Conservation (phyloP, 2,797 vertebrate species). For the Gastrophryne carolinensis region DNA sequence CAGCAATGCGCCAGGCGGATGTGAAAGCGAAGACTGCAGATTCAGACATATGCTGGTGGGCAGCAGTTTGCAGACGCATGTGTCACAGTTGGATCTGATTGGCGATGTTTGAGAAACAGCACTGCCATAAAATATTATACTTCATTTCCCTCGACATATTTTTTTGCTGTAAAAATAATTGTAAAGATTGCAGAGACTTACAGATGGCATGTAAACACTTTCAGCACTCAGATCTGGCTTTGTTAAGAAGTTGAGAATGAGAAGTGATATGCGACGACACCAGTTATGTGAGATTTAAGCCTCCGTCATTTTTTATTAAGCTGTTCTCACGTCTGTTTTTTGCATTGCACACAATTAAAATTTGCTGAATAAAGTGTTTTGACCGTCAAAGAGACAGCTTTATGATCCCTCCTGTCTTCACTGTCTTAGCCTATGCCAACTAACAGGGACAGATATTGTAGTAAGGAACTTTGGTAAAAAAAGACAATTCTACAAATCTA, state of each 20-base stretch:
- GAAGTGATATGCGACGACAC: constrained; percentile 25
- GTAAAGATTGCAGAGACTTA: constrained; percentile 51
- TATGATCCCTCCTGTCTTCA: neutral
- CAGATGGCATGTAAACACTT: constrained; percentile 52
- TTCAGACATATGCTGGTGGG: constrained; percentile 52
- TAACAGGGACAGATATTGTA: neutral
- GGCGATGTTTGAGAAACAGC: constrained; percentile 51
- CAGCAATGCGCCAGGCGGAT: constrained; percentile 28
- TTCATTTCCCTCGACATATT: constrained; percentile 44
- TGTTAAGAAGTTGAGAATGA: constrained; percentile 33
- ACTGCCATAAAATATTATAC: constrained; percentile 52
- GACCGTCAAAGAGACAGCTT: neutral
- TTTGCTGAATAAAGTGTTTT: constrained; percentile 3
- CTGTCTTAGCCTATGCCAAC: neutral
- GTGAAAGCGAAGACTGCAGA: constrained; percentile 34
- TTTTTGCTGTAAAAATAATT: constrained; percentile 52
- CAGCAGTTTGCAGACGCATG: constrained; percentile 52
- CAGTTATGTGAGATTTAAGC: constrained; percentile 19
- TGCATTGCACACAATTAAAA: constrained; percentile 3
- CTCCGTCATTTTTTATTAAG: constrained; percentile 34
- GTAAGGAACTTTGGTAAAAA: too few species aligned
- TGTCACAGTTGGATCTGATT: constrained; percentile 53
- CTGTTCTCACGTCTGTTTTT: neutral
- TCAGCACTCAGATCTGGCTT: constrained; percentile 45
- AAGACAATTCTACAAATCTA: too few species aligned